Conservation (phyloP, 1,140 invertebrate species). For the Hestina assimilis region DNA sequence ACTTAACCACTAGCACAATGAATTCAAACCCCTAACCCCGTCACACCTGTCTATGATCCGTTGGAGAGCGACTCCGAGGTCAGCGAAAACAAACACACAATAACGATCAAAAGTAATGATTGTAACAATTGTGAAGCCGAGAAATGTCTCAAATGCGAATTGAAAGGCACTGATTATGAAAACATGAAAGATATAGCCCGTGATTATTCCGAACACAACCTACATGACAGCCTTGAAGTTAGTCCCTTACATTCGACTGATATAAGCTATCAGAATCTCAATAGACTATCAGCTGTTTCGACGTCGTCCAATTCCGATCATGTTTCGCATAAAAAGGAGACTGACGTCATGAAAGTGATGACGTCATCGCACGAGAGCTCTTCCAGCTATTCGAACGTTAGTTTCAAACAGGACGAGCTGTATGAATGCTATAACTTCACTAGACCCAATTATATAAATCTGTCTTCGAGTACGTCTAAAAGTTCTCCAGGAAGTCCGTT, state of each 20-base stretch:
- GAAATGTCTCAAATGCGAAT: slow-evolving; percentile 68
- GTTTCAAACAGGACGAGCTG: slow-evolving; percentile 75
- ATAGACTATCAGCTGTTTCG: slow-evolving; percentile 67
- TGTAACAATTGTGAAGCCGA: slow-evolving; percentile 58
- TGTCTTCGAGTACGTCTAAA: slow-evolving; percentile 69
- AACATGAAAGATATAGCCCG: slow-evolving; percentile 37
- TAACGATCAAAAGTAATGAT: slow-evolving; percentile 51
- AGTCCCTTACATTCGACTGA: slow-evolving; percentile 61
- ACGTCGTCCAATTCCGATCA: slow-evolving; percentile 63
- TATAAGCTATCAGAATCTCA: slow-evolving; percentile 74
- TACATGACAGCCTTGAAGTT: slow-evolving; percentile 51
- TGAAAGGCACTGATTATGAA: slow-evolving; percentile 63
- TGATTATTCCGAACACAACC: slow-evolving; percentile 37
- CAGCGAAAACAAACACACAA: slow-evolving; percentile 64
- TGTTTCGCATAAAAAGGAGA: slow-evolving; percentile 45
- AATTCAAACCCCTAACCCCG: slow-evolving; percentile 55
- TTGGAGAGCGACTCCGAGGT: slow-evolving; percentile 67
- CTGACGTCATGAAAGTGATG: slow-evolving; percentile 59
- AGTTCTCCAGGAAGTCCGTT: slow-evolving; percentile 68
- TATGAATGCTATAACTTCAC: slow-evolving; percentile 72
- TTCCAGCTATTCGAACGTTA: slow-evolving; percentile 77
- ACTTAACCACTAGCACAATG: slow-evolving; percentile 51
- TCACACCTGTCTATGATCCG: slow-evolving; percentile 58
- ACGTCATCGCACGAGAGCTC: slow-evolving; percentile 77
- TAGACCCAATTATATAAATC: slow-evolving; percentile 70